Percentiles rank a stretch among this genome's conserved stretches.
Conservation (phyloP, 1,140 invertebrate species). For the Sarcophaga peregrina region DNA sequence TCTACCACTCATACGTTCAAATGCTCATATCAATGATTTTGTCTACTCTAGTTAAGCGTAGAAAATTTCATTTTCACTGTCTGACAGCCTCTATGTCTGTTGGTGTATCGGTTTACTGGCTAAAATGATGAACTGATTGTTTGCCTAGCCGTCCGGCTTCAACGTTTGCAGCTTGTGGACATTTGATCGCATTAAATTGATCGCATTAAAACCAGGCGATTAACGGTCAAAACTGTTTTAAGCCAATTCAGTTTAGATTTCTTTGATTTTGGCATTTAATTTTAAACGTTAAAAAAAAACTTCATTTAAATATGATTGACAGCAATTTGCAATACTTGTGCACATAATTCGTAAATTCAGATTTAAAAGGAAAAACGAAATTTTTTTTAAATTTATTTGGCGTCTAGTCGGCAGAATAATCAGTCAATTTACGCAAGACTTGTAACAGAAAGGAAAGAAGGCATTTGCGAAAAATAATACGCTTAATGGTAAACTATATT, state of each 20-base stretch:
- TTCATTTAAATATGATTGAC: background rate
- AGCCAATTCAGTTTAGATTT: background rate
- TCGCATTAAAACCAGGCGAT: background rate
- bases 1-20: too few relatives aligned
- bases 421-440: too few relatives aligned
- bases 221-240: conserved; percentile 8
- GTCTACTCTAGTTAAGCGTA: background rate
- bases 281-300: background rate
- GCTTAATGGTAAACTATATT: too few relatives aligned
- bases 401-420: background rate
- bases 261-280: background rate
- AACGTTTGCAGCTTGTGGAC: background rate
- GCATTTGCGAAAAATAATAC: too few relatives aligned
- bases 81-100: too few relatives aligned
- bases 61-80: background rate
- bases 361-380: background rate
- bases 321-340: background rate
- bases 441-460: too few relatives aligned
- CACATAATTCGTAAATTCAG: background rate
- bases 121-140: background rate
- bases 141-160: background rate
- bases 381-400: background rate
- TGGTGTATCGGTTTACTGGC: too few relatives aligned
- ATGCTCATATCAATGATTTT: background rate
- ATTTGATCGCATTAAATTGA: conserved; percentile 8